phyloP scores from a whole-genome alignment of 1,140 invertebrate genomes.

The Drosophila biarmipes region DNA sequence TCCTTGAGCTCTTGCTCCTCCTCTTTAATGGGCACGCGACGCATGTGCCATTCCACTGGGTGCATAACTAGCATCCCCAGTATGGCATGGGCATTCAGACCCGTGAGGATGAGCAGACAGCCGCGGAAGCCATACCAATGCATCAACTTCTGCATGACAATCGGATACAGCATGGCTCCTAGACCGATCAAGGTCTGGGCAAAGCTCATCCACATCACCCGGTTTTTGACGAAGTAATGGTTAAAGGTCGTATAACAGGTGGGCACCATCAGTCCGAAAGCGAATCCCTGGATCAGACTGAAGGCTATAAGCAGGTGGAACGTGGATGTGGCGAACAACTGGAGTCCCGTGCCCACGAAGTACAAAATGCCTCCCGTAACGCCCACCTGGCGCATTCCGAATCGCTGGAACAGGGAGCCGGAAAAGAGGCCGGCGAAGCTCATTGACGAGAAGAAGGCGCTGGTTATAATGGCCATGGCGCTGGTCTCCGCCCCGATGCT shows the following conservation, averaged over 20 bases:
- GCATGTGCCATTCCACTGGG: slow-evolving; percentile 89
- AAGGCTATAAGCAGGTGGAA: slow-evolving; percentile 86
- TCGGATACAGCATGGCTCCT: slow-evolving; percentile 86
- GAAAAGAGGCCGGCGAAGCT: slow-evolving; percentile 87
- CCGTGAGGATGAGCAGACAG: slow-evolving; percentile 87
- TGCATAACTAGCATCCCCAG: slow-evolving; percentile 88
- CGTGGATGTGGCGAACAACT: slow-evolving; percentile 86
- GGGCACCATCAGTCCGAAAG: slow-evolving; percentile 87
- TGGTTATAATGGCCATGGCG: slow-evolving; percentile 86
- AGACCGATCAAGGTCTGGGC: slow-evolving; percentile 87
- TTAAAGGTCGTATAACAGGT: slow-evolving; percentile 87
- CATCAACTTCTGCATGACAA: slow-evolving; percentile 85
- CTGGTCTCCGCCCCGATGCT: slow-evolving; percentile 87
- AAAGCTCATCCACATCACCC: slow-evolving; percentile 87
- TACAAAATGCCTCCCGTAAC: slow-evolving; percentile 86
- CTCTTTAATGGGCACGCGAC: slow-evolving; percentile 75
- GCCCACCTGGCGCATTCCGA: slow-evolving; percentile 86
- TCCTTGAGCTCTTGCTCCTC: slow-evolving; percentile 36
- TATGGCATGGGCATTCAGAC: slow-evolving; percentile 87
- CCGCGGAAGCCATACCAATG: slow-evolving; percentile 87
- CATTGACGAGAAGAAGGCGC: slow-evolving; percentile 87
- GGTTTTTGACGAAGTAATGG: slow-evolving; percentile 86
- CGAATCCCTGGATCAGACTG: slow-evolving; percentile 86
- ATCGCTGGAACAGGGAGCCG: slow-evolving; percentile 86
- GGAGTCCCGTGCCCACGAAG: slow-evolving; percentile 85